A percentile compares a stretch with the other conserved stretches of the same genome.
phyloP scores from a whole-genome alignment of 92 coral and sea anemone species.

The Siderastrea siderea region DNA sequence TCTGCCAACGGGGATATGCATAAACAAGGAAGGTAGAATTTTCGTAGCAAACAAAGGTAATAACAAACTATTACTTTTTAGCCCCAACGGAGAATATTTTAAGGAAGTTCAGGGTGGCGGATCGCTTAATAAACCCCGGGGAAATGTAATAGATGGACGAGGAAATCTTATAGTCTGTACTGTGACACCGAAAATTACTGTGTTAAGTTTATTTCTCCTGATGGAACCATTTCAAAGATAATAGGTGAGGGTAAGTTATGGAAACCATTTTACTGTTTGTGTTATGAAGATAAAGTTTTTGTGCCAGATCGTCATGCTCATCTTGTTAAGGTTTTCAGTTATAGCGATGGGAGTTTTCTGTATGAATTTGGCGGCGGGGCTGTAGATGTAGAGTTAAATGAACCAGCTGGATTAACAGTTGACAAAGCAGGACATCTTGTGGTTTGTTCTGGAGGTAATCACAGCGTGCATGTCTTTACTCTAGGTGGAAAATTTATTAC shows the following conservation, averaged over 20 bases:
- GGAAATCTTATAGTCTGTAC: conserved; percentile 14
- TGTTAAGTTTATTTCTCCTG: background rate
- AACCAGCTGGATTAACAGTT: no score
- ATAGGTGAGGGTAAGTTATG: conserved; percentile 5
- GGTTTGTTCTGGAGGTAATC: background rate
- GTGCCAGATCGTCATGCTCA: conserved; percentile 38
- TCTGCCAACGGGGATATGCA: conserved; percentile 1
- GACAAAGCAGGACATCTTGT: background rate
- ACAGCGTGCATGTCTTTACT: conserved; percentile 2
- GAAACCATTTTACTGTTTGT: conserved; percentile 52
- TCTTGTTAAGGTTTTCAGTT: background rate
- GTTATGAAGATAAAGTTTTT: conserved; percentile 40
- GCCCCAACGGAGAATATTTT: background rate
- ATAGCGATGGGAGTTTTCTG: conserved; percentile 14
- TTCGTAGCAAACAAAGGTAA: background rate
- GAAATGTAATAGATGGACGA: background rate
- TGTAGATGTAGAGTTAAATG: no score
- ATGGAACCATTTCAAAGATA: background rate
- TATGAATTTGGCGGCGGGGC: no score
- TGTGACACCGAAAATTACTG: background rate
- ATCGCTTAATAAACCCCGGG: background rate
- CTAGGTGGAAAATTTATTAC: background rate
- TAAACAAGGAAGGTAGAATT: background rate
- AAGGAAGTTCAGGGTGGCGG: background rate
- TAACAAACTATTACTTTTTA: conserved; percentile 13